Base-by-base conservation (phyloP, 2,888 invertebrate genomes). In the Barypeithes pellucidus region DNA sequence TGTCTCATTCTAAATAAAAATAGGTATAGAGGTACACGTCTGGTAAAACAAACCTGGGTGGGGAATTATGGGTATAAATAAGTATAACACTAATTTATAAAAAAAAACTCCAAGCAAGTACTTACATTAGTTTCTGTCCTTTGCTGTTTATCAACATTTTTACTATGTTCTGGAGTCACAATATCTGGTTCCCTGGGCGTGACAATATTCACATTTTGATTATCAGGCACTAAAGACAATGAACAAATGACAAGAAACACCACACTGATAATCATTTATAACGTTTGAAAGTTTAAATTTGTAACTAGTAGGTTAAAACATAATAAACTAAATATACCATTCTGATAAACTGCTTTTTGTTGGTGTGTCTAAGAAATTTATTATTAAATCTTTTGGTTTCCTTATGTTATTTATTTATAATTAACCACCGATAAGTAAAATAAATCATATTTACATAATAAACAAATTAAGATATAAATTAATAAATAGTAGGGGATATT, bases 401-500 rank as follows among this genome's bases (percentile, higher is more conserved):
- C 16, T 16, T 43, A 11, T 43, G 43, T 43, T 43, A 43, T 43
- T 39, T 39, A 39, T 11, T 43, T 4, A 16, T 43, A 16, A 24
- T 41, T 61, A 36, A 22, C 45, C 29, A 24, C 61, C 33, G 54
- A 57, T 57, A 57, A 57, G 14, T 14, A 16, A 14, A 14, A 57
- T 57, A n/a, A 5, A 18, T 57, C 1, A 12, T 33, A 43, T 43
- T 9, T 33, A 29, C 12, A 47, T 16, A 18, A 50, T n/a, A 57
- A 57, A 57, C 33, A 29, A 24, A 4, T 24, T 9, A 33, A 29
- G 54, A 54, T 29, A 54, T 54, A 3, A 39, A n/a, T n/a, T n/a
- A n/a, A n/a, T n/a, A n/a, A n/a, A n/a, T n/a, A n/a, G n/a, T n/a
- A n/a, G n/a, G n/a, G n/a, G n/a, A n/a, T n/a, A n/a, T n/a, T n/a